Percentiles rank a stretch among this genome's conserved stretches.
phyloP scores from a whole-genome alignment of 2,113 vertebrate species.

The Antennarius striatus region DNA sequence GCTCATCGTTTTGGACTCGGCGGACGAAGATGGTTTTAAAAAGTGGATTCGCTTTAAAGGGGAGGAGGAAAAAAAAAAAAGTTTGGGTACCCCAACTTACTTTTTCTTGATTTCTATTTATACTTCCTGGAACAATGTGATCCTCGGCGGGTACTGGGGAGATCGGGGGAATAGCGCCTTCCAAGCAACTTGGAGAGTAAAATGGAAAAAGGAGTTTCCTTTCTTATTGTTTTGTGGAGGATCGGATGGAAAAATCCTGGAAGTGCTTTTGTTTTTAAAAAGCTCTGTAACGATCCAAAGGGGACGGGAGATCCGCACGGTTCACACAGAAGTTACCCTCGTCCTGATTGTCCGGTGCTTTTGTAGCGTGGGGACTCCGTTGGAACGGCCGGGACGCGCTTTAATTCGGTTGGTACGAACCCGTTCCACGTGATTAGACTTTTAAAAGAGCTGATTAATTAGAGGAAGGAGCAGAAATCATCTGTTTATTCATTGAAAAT shows the following conservation, averaged over 20 bases:
- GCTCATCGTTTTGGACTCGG: constrained; percentile 65
- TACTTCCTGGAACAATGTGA: constrained; percentile 63
- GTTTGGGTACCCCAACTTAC: constrained; percentile 56
- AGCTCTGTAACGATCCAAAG: constrained; percentile 9
- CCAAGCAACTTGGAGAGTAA: constrained; percentile 55
- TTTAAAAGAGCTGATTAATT: too few relatives aligned
- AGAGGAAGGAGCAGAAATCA: too few relatives aligned
- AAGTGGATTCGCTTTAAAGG: constrained; percentile 71
- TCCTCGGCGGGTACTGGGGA: constrained; percentile 42
- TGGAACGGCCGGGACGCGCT: too few relatives aligned
- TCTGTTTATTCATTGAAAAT: too few relatives aligned
- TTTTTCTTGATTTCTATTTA: constrained; percentile 71
- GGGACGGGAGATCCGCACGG: constrained; percentile 25
- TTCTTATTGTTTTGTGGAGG: constrained; percentile 57
- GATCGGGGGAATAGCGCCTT: constrained; percentile 53
- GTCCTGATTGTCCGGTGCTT: background rate
- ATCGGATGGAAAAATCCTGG: constrained; percentile 41
- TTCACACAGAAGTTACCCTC: constrained; percentile 8
- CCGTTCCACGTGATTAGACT: too few relatives aligned
- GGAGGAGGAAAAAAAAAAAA: constrained; percentile 36
- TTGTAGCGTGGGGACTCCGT: background rate
- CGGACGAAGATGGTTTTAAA: constrained; percentile 65
- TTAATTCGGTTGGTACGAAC: too few relatives aligned
- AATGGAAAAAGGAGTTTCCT: constrained; percentile 49
- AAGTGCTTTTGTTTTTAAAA: constrained; percentile 35